These are phyloP conservation scores for Heliothis subflexa DNA, from an alignment of 1,140 invertebrate species.

Conservation along the genomic window DNA sequence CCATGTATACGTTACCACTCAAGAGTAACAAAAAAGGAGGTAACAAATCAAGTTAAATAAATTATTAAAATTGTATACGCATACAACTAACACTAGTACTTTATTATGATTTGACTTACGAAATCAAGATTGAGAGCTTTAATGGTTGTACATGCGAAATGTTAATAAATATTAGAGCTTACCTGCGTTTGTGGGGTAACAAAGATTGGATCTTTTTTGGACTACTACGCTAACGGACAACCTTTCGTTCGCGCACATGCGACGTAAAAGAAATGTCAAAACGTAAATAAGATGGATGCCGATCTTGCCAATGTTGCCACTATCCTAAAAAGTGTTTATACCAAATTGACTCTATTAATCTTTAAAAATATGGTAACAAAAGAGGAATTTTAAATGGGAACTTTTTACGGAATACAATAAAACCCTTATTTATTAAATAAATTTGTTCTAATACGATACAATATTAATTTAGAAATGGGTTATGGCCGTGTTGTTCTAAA, in stretches of 20 bases:
- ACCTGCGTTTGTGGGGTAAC: background rate
- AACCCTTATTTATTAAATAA: background rate
- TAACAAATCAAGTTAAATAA: background rate
- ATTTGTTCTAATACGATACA: background rate
- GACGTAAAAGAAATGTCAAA: background rate
- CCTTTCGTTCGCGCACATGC: background rate
- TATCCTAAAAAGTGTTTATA: background rate
- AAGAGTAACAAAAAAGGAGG: constrained; percentile 1
- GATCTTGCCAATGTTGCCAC: background rate
- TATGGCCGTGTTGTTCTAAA: background rate
- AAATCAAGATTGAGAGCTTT: constrained; percentile 1
- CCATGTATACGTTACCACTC: background rate
- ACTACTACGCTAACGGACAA: background rate
- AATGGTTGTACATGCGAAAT: background rate
- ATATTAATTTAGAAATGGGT: background rate
- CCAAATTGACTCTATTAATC: background rate
- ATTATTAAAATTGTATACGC: background rate
- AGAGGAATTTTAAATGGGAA: background rate
- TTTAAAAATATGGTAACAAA: background rate
- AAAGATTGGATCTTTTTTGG: background rate
- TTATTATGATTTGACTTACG: background rate
- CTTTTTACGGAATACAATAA: background rate
- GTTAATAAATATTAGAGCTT: background rate
- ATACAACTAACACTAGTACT: no score
- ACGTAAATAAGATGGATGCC: background rate